Conservation (phyloP, 2,888 invertebrate species). For the Apamea epomidion region DNA sequence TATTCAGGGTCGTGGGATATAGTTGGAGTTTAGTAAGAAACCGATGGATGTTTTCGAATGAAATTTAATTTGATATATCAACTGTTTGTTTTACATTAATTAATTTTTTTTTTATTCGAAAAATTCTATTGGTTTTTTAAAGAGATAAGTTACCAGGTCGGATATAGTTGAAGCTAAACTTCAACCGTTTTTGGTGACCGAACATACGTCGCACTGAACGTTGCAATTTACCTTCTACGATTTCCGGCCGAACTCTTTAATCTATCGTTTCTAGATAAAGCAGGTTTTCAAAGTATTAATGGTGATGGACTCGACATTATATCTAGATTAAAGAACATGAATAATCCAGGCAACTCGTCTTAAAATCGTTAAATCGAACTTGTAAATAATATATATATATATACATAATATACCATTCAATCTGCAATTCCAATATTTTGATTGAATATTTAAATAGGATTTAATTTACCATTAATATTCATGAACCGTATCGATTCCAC, state of each 20-base stretch:
- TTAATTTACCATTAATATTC: constrained; percentile 50
- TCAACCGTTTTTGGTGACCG: not conserved
- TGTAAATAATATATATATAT: constrained; percentile 44
- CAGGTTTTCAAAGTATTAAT: constrained; percentile 19
- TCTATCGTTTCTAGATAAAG: constrained; percentile 2
- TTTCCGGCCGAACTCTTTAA: constrained; percentile 21
- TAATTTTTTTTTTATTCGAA: not conserved
- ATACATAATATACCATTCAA: too few relatives aligned
- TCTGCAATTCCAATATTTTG: constrained; percentile 53
- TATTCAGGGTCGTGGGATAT: not conserved
- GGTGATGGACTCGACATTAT: constrained; percentile 13
- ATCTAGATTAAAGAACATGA: constrained; percentile 26
- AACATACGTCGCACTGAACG: not conserved
- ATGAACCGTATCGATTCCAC: constrained; percentile 53
- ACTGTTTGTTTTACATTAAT: not conserved
- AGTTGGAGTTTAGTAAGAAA: not conserved
- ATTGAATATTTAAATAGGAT: constrained; percentile 51
- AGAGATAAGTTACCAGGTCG: too few relatives aligned
- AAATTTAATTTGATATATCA: not conserved
- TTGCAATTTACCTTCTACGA: not conserved
- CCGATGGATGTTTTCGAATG: not conserved
- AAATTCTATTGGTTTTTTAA: not conserved
- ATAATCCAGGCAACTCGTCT: constrained; percentile 25
- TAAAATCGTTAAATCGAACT: constrained; percentile 33
- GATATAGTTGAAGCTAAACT: not conserved